These are phyloP conservation scores for Protomyctophum bolini DNA, from an alignment of 2,113 vertebrate species.

Conservation along the genomic window DNA sequence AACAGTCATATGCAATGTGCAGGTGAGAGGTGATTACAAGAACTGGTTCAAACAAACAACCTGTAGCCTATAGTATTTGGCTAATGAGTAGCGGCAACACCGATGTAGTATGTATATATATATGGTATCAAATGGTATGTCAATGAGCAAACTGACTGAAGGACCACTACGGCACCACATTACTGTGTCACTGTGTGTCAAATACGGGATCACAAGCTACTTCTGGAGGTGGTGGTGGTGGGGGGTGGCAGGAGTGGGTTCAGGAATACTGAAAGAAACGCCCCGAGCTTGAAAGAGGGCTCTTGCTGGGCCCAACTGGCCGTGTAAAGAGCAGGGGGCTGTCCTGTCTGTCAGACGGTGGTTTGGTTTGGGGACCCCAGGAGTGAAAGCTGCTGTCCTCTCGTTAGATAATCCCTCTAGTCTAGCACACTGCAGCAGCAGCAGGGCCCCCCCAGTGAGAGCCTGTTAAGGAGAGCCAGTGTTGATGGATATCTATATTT, in stretches of 20 bases:
- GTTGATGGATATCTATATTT: constrained; percentile 79
- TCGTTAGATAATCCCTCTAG: constrained; percentile 63
- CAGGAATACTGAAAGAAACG: background rate
- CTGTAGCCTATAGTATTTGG: background rate
- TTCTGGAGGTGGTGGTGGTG: background rate
- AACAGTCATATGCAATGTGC: background rate
- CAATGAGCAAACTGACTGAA: too few relatives aligned
- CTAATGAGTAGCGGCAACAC: background rate
- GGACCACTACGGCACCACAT: too few relatives aligned
- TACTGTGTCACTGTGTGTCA: too few relatives aligned
- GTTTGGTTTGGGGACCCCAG: constrained; percentile 63
- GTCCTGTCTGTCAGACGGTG: constrained; percentile 75
- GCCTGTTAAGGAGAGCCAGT: constrained; percentile 53
- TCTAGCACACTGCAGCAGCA: constrained; percentile 46
- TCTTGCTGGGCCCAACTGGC: constrained; percentile 87
- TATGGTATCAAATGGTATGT: too few relatives aligned
- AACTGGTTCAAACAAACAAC: background rate
- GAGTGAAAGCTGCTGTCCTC: constrained; percentile 54
- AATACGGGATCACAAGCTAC: too few relatives aligned
- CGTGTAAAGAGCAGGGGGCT: constrained; percentile 80
- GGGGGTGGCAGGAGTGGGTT: background rate
- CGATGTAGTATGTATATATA: too few relatives aligned
- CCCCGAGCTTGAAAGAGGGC: constrained; percentile 68
- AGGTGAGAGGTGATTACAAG: background rate
- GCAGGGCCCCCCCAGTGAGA: constrained; percentile 21